phyloP scores from a whole-genome alignment of 2,797 vertebrate genomes.

The Mormyrops boulengeri region DNA sequence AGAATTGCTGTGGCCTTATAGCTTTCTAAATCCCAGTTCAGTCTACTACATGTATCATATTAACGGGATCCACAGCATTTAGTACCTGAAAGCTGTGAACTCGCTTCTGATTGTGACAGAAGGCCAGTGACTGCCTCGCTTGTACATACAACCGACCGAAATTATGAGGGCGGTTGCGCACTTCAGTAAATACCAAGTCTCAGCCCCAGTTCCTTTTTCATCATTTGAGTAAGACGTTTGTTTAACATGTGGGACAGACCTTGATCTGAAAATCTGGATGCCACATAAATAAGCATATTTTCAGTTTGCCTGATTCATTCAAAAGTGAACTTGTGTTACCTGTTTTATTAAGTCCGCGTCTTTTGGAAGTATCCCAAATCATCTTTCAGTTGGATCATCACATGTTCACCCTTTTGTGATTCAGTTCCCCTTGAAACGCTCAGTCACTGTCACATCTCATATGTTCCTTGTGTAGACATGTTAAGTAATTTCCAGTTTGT shows the following conservation, averaged over 20 bases:
- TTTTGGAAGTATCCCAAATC: not conserved
- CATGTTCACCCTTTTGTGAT: not conserved
- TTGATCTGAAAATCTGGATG: not conserved
- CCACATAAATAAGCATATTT: not conserved
- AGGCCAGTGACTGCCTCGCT: not conserved
- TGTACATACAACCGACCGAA: not conserved
- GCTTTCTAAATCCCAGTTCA: not conserved
- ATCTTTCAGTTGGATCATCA: not conserved
- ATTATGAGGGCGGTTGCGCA: not conserved
- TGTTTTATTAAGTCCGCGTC: not conserved
- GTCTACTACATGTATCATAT: not conserved
- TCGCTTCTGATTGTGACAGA: not conserved
- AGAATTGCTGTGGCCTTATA: not conserved
- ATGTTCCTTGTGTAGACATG: not conserved
- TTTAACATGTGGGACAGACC: not conserved
- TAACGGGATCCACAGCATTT: not conserved
- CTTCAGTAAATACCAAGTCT: not conserved
- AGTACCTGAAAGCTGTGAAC: not conserved
- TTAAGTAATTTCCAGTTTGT: constrained; percentile 22
- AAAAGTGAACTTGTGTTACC: not conserved
- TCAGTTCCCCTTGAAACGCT: not conserved
- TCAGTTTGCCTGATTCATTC: not conserved
- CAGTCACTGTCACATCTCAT: not conserved
- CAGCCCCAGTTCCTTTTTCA: not conserved
- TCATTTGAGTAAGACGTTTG: not conserved